Evolutionary conservation across 2,113 vertebrate genomes (phyloP).

Genomic region (Mixornis gularis): DNA sequence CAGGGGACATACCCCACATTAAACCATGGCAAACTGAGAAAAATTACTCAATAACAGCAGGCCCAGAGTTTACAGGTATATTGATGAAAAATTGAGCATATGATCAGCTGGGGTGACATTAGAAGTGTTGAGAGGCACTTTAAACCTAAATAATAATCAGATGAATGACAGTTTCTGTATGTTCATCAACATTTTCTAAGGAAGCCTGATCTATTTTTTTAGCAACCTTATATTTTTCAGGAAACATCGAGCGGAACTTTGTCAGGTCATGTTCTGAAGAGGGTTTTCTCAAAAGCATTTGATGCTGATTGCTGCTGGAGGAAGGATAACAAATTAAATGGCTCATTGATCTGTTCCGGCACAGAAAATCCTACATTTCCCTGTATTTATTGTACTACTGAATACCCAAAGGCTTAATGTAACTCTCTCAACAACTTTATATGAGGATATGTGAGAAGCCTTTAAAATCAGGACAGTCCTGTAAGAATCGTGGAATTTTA

Average conservation of each 20-base stretch:
- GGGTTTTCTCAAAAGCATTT: neutral
- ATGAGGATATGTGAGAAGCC: neutral
- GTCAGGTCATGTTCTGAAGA: neutral
- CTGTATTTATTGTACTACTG: neutral
- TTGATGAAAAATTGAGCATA: neutral
- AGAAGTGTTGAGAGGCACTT: conserved; percentile 3
- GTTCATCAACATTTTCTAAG: neutral
- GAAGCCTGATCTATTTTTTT: neutral
- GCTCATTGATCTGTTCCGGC: conserved; percentile 1
- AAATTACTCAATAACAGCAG: neutral
- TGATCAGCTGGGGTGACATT: neutral
- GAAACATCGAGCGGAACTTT: neutral
- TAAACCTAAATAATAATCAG: neutral
- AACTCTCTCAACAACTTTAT: neutral
- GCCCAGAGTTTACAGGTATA: neutral
- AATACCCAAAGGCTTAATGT: neutral
- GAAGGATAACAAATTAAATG: conserved; percentile 21
- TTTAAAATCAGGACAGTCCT: neutral
- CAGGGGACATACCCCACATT: neutral
- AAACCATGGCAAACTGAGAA: neutral
- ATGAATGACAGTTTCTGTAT: neutral
- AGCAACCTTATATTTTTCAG: neutral
- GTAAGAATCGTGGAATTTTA: neutral
- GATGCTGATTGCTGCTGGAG: neutral
- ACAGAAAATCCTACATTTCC: neutral